These are phyloP conservation scores for Octodon degus DNA, from an alignment of 2,113 vertebrate species.

Conservation along the genomic window DNA sequence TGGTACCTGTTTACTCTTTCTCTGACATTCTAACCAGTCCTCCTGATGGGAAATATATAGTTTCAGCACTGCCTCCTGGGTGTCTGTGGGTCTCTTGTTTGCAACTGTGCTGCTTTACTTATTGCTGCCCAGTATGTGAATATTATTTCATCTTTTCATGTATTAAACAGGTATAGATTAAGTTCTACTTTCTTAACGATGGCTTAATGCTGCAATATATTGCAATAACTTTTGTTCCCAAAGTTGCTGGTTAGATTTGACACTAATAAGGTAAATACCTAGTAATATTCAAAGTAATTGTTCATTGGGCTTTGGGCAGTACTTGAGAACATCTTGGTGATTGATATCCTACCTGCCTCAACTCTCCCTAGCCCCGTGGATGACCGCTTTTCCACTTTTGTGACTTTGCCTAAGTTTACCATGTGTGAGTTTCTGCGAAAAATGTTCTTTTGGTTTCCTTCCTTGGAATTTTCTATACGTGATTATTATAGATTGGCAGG, in stretches of 20 bases:
- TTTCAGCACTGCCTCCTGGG: background rate
- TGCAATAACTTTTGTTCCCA: background rate
- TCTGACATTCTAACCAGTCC: background rate
- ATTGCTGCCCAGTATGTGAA: background rate
- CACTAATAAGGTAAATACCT: background rate
- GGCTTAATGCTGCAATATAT: background rate
- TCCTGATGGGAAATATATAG: background rate
- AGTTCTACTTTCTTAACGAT: background rate
- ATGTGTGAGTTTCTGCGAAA: background rate
- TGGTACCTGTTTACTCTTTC: background rate
- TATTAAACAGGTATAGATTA: background rate
- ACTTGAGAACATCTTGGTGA: background rate
- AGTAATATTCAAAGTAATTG: background rate
- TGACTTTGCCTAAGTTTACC: background rate
- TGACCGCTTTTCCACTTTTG: background rate
- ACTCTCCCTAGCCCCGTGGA: background rate
- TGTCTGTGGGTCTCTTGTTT: background rate
- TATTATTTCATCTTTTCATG: background rate
- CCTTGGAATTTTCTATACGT: background rate
- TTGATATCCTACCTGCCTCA: background rate
- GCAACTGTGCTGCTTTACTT: background rate
- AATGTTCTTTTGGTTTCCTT: background rate
- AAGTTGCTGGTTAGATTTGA: background rate
- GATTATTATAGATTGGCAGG: background rate
- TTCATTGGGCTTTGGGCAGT: background rate